Conservation (phyloP, 2,797 vertebrate species). For the Borostomias antarcticus region DNA sequence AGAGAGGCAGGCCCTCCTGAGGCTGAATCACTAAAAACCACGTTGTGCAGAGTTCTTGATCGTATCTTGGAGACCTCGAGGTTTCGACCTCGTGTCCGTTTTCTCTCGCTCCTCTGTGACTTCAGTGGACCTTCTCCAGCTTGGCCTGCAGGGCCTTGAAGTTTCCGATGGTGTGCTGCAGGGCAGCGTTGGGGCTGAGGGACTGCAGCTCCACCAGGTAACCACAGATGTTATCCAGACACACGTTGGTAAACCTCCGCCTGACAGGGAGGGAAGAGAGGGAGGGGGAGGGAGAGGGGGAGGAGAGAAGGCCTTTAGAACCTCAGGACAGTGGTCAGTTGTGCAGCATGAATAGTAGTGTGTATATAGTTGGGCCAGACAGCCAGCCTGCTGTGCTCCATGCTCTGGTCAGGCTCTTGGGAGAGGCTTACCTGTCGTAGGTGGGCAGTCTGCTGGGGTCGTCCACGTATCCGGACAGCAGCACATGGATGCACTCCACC, state of each 20-base stretch:
- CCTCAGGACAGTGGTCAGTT: no score
- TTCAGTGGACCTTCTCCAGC: constrained; percentile 90
- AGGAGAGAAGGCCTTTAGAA: fast-evolving
- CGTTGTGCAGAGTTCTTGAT: not conserved
- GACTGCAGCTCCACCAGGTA: constrained; percentile 97
- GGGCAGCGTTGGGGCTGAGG: constrained; percentile 82
- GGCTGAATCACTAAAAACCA: constrained; percentile 6
- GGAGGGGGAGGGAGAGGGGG: not conserved
- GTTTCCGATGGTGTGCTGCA: constrained; percentile 88
- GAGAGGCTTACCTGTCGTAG: constrained; percentile 80
- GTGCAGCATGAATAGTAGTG: no score
- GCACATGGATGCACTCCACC: constrained; percentile 92
- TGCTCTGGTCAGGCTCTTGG: no score
- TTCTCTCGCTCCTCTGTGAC: not conserved
- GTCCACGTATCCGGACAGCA: constrained; percentile 87
- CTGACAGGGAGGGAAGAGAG: constrained; percentile 61
- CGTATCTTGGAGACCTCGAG: not conserved
- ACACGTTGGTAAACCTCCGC: constrained; percentile 90
- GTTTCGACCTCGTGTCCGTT: not conserved
- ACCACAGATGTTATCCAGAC: constrained; percentile 92
- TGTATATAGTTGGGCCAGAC: no score
- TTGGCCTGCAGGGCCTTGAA: constrained; percentile 96
- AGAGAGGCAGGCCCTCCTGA: constrained; percentile 8
- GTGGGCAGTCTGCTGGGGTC: constrained; percentile 88
- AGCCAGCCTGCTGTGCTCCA: no score